phyloP scores from a whole-genome alignment of 1,140 invertebrate species.

The Solen grandis region DNA sequence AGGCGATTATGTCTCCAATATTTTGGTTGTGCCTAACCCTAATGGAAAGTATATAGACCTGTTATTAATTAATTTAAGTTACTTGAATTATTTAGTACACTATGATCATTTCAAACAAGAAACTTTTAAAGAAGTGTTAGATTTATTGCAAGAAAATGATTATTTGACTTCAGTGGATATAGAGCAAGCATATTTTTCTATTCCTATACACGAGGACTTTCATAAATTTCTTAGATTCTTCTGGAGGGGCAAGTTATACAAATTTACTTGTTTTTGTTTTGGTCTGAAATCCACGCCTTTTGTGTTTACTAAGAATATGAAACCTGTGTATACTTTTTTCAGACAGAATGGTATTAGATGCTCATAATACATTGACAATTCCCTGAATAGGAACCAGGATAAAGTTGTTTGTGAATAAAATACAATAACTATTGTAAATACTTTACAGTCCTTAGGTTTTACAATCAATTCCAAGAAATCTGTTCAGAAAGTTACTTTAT shows the following conservation, averaged over 20 bases:
- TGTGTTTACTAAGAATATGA: conserved; percentile 14
- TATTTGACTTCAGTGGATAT: conserved; percentile 55
- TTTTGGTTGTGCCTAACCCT: too few species aligned
- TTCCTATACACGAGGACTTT: conserved; percentile 11
- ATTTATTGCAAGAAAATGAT: conserved; percentile 35
- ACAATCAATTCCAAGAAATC: background rate
- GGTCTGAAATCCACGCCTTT: background rate
- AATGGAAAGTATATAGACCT: too few species aligned
- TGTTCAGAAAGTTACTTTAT: background rate
- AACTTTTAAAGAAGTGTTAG: conserved; percentile 22
- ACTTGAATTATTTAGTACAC: conserved; percentile 58
- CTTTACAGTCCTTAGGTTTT: background rate
- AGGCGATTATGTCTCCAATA: conserved; percentile 52
- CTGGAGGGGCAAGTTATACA: conserved; percentile 18
- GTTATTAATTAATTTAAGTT: conserved; percentile 58
- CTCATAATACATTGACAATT: conserved; percentile 28
- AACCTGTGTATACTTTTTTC: conserved; percentile 13
- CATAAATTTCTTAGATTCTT: conserved; percentile 23
- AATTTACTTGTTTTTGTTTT: conserved; percentile 9
- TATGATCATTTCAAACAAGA: too few species aligned
- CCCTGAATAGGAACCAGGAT: background rate
- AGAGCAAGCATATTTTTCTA: conserved; percentile 35
- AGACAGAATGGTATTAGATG: conserved; percentile 1
- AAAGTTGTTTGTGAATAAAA: background rate
- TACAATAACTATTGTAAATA: background rate